phyloP scores from a whole-genome alignment of 2,113 vertebrate species.

The Heterotis niloticus region DNA sequence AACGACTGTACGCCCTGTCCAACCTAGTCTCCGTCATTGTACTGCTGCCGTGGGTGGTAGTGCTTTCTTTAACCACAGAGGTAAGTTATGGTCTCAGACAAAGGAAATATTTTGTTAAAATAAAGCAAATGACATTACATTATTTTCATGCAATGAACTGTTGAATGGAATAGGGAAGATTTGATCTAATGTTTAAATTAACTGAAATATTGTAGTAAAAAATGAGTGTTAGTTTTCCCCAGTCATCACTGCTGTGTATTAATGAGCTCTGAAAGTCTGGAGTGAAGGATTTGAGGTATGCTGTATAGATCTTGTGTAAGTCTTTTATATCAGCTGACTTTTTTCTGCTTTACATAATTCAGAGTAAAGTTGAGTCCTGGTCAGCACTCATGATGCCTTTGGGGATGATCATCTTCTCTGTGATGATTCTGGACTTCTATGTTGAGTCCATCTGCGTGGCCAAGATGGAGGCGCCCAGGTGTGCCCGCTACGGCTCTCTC shows the following conservation, averaged over 20 bases:
- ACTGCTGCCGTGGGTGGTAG: slow-evolving; percentile 87
- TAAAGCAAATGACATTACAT: background rate
- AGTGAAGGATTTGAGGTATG: background rate
- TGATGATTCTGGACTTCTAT: slow-evolving; percentile 93
- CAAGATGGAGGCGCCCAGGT: slow-evolving; percentile 83
- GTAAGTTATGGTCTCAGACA: slow-evolving; percentile 55
- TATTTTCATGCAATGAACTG: background rate
- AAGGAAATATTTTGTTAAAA: no score
- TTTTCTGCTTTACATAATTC: slow-evolving; percentile 38
- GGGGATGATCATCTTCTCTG: slow-evolving; percentile 80
- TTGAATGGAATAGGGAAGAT: background rate
- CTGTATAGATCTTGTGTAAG: background rate
- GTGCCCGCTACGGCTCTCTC: slow-evolving; percentile 79
- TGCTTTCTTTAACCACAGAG: slow-evolving; percentile 87
- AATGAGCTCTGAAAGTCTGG: background rate
- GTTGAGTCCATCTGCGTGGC: slow-evolving; percentile 85
- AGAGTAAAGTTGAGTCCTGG: slow-evolving; percentile 97
- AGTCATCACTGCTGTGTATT: background rate
- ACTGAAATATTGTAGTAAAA: background rate
- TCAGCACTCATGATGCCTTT: slow-evolving; percentile 85
- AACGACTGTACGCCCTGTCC: slow-evolving; percentile 89
- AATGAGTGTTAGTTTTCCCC: background rate
- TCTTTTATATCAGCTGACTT: background rate
- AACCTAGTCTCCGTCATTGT: slow-evolving; percentile 81
- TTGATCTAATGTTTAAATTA: background rate